Conservation (phyloP, 2,113 vertebrate genomes). For the Synodontis membranacea region DNA sequence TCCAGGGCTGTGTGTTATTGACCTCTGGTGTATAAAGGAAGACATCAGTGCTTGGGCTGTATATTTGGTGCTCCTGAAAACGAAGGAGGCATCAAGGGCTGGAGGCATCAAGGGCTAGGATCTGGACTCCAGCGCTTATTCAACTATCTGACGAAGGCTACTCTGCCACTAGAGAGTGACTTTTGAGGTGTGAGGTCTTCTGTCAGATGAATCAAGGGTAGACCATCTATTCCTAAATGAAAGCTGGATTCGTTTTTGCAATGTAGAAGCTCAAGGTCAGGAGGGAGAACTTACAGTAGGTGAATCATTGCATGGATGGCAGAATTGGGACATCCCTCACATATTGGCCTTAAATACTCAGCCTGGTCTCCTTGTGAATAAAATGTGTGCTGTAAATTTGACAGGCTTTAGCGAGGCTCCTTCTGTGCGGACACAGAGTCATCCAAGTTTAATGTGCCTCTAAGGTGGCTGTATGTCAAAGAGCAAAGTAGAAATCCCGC, state of each 20-base stretch:
- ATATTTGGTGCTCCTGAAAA: neutral
- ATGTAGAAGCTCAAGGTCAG: conserved; percentile 10
- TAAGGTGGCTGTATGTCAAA: conserved; percentile 40
- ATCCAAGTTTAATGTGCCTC: conserved; percentile 52
- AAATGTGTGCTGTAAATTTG: neutral
- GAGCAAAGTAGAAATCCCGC: conserved; percentile 15
- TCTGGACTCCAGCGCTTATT: neutral
- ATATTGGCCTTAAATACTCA: conserved; percentile 32
- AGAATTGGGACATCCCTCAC: conserved; percentile 20
- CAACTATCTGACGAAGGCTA: neutral
- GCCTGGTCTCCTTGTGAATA: neutral
- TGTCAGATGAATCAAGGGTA: neutral
- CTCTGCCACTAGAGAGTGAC: conserved; percentile 11
- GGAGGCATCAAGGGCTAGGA: conserved; percentile 10
- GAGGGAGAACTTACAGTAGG: neutral
- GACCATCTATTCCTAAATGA: neutral
- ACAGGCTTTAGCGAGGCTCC: conserved; percentile 28
- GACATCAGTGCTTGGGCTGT: neutral
- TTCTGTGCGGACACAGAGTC: conserved; percentile 15
- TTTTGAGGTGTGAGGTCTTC: conserved; percentile 10
- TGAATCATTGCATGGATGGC: conserved; percentile 15
- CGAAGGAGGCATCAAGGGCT: conserved; percentile 10
- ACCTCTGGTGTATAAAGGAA: neutral
- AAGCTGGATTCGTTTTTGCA: conserved; percentile 11
- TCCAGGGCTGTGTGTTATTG: neutral